Conservation (phyloP, 1,140 invertebrate species). For the Elymnias hypermnestra region DNA sequence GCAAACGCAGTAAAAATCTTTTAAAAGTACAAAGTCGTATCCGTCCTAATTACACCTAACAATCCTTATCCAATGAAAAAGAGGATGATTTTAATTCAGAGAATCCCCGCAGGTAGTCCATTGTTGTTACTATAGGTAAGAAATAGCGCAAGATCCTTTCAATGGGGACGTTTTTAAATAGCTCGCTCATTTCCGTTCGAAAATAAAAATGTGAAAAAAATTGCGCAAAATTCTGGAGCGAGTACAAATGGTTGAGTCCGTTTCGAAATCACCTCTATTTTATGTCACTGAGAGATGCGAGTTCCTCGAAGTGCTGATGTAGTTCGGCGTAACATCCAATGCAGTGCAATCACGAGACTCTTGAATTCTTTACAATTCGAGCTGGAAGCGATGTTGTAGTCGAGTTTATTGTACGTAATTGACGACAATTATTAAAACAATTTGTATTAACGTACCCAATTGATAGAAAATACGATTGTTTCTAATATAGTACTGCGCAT, state of each 20-base stretch:
- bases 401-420: slow-evolving; percentile 9
- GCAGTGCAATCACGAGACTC: slow-evolving; percentile 37
- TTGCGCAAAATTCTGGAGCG: slow-evolving; percentile 26
- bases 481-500: no score
- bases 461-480: not conserved
- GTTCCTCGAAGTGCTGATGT: slow-evolving; percentile 7
- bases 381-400: slow-evolving; percentile 11
- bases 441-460: not conserved
- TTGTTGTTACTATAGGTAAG: slow-evolving; percentile 32
- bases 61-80: slow-evolving; percentile 18
- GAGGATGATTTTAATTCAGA: slow-evolving; percentile 17
- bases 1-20: slow-evolving; percentile 9
- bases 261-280: slow-evolving; percentile 19
- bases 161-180: slow-evolving; percentile 39
- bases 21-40: slow-evolving; percentile 12
- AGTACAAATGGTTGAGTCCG: slow-evolving; percentile 14
- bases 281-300: slow-evolving; percentile 11
- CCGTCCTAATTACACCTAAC: slow-evolving; percentile 21
- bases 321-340: slow-evolving; percentile 21
- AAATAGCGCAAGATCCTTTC: slow-evolving; percentile 36
- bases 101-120: slow-evolving; percentile 32
- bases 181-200: slow-evolving; percentile 43
- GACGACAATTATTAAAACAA: slow-evolving; percentile 6
- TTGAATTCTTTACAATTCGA: slow-evolving; percentile 30
- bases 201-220: slow-evolving; percentile 37